Conservation (phyloP, 35 echinoderm and acorn worm genomes). For the Acanthaster planci region DNA sequence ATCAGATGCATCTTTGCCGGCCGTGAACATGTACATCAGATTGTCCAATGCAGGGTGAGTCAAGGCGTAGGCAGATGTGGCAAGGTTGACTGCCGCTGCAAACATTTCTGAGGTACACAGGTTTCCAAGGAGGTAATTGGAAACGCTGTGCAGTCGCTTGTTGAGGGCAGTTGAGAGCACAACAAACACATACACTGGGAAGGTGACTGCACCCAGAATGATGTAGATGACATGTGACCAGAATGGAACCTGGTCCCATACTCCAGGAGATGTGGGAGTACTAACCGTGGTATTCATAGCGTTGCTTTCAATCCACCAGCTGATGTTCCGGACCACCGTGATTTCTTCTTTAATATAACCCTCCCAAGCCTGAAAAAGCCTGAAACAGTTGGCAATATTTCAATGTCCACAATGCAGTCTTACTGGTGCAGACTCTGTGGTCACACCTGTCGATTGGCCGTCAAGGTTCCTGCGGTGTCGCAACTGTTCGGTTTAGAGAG, state of each 20-base stretch:
- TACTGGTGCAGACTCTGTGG: no score
- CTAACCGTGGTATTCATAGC: not conserved
- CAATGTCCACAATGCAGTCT: no score
- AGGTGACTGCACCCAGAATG: not conserved
- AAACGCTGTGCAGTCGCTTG: not conserved
- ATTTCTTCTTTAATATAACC: not conserved
- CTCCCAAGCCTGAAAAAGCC: not conserved
- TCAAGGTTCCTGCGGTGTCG: no score
- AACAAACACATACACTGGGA: not conserved
- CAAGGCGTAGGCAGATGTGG: not conserved
- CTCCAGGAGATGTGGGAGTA: not conserved
- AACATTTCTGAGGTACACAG: not conserved
- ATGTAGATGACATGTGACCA: not conserved
- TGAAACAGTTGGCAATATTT: not conserved
- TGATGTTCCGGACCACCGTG: not conserved
- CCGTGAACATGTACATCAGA: no score
- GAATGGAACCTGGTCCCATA: not conserved
- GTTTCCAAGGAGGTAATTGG: not conserved
- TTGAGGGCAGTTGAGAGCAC: not conserved
- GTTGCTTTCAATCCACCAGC: not conserved
- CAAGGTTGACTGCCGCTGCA: not conserved
- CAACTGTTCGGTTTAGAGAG: no score
- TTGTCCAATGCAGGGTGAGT: not conserved
- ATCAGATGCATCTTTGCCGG: no score
- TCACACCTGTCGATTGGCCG: no score